A percentile compares a stretch with the other conserved stretches of the same genome.
phyloP scores from a whole-genome alignment of 1,140 invertebrate genomes.

The Apis cerana region DNA sequence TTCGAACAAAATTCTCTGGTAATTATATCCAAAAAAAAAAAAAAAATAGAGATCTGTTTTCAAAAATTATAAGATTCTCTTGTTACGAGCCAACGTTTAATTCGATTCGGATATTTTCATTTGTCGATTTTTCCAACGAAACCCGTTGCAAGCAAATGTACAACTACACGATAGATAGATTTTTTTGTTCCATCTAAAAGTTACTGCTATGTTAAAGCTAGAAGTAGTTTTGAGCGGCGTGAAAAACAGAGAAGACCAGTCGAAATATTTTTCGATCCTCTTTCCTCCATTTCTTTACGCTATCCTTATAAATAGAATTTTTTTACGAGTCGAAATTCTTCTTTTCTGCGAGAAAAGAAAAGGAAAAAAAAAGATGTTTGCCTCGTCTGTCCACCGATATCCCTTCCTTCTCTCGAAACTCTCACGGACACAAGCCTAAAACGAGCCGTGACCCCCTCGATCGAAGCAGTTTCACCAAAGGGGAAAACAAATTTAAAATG shows the following conservation, averaged over 20 bases:
- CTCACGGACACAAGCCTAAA: conserved; percentile 1
- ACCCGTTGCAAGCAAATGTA: neutral
- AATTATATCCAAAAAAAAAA: no score
- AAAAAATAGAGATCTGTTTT: no score
- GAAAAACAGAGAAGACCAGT: conserved; percentile 33
- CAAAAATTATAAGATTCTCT: no score
- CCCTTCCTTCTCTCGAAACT: conserved; percentile 6
- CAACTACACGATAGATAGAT: neutral
- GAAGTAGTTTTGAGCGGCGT: neutral
- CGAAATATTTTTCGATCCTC: conserved; percentile 16
- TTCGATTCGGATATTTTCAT: neutral
- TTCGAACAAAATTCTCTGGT: no score
- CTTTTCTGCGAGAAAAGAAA: neutral
- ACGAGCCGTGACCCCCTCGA: neutral
- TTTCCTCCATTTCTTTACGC: neutral
- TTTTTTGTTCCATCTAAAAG: conserved; percentile 13
- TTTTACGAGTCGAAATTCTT: conserved; percentile 5
- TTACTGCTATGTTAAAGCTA: neutral
- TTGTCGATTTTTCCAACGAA: neutral
- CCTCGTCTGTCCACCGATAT: neutral
- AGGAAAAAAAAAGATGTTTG: neutral
- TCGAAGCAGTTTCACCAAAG: conserved; percentile 9
- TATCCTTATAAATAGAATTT: conserved; percentile 24
- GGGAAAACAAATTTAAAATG: conserved; percentile 57
- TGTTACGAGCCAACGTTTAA: no score